A percentile compares a stretch with the other conserved stretches of the same genome.
Evolutionary conservation across 1,140 invertebrate genomes (phyloP).

Genomic region (Arion vulgaris): DNA sequence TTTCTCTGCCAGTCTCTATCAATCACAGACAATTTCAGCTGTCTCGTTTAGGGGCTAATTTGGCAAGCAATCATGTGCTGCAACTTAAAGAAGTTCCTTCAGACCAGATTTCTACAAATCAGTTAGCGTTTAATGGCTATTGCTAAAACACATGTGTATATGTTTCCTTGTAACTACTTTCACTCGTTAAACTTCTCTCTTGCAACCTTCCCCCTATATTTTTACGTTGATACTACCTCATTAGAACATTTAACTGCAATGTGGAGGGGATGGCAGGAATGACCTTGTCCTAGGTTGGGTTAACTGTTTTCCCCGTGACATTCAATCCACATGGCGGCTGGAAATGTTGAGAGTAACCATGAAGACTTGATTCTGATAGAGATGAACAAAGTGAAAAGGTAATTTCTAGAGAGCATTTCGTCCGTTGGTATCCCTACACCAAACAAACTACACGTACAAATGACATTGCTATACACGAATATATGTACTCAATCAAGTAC

Average conservation of each 20-base stretch:
- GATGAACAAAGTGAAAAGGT: background rate
- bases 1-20: slow-evolving; percentile 20
- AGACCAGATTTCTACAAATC: slow-evolving; percentile 3
- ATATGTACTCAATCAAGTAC: too few species aligned
- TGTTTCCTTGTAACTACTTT: background rate
- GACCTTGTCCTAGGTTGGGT: background rate
- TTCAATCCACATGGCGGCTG: background rate
- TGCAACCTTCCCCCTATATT: too few species aligned
- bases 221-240: too few species aligned
- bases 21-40: slow-evolving; percentile 35
- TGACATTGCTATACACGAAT: background rate
- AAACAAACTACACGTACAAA: background rate
- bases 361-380: background rate
- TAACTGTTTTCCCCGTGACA: background rate
- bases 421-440: background rate
- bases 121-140: slow-evolving; percentile 28
- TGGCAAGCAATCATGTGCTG: slow-evolving; percentile 8
- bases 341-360: background rate
- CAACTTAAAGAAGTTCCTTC: background rate
- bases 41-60: slow-evolving; percentile 36
- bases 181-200: background rate
- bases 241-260: background rate
- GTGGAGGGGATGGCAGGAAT: background rate
- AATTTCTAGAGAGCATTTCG: background rate
- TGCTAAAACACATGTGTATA: slow-evolving; percentile 17